Evolutionary conservation across 2,797 vertebrate genomes (phyloP), one percentile per base, ranked within the genome.

Genomic region (Emydoidea blandingii): DNA sequence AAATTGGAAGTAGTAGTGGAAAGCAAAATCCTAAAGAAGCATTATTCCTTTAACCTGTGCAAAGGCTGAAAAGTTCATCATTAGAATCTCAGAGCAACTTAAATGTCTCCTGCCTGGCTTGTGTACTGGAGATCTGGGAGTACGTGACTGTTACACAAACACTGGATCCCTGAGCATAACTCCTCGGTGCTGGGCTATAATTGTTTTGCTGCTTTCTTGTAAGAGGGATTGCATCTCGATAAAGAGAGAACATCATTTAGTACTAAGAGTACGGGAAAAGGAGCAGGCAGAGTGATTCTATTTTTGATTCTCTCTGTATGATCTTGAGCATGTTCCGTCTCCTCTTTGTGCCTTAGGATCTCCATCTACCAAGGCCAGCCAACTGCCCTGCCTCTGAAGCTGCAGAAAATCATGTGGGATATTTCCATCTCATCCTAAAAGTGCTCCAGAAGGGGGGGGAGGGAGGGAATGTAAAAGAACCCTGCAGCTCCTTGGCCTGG

Each of bases 161-260:
- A 0, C 34, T 37, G n/a, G 16, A 0, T 29, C 72, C 3, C 56
- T 0, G 0, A 78, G 65, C 19, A 3, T 10, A 50, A 29, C 6
- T 82, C 37, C 62, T 56, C 29, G 41, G 59, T 53, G 52, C 41
- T 79, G 47, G n/a, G 27, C 31, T 0, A 0, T 50, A 21, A 37
- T 4, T 53, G 44, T 49, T 89, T 57, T 29, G 21, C 47, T 84
- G 57, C 18, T 10, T 68, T 74, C 6, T 79, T 41, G 68, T 56
- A 29, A 68, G 81, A 83, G 25, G 2, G 86, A 11, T 15, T 47
- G 52, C n/a, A 29, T 27, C 53, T 1, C 3, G 56, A n/a, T 19
- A 8, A 54, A 8, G 54, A 79, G 18, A n/a, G 65, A 68, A 68
- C 9, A 68, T 37, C 34, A 81, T 21, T 41, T 9, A 47, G 23